Base-by-base conservation (phyloP, 2,113 vertebrate species). In the Actenoides lindsayi region DNA sequence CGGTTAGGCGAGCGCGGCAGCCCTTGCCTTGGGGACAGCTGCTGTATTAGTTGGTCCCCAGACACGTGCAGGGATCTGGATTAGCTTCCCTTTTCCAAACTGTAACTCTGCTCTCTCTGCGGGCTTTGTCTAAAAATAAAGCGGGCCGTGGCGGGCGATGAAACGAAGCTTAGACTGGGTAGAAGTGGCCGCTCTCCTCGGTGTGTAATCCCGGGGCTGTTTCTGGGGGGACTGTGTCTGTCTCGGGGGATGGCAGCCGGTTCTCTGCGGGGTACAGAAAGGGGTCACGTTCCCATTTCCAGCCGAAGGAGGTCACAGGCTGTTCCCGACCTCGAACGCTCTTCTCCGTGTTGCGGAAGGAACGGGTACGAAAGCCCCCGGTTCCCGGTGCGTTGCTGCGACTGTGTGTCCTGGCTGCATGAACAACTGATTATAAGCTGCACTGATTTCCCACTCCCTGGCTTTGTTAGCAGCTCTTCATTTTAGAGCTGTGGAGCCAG, bases 111-210 rank as follows among this genome's bases (percentile, higher is more conserved):
- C 30, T 88, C 93, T 65, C 71, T 92, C 71, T 88, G 50, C 1
- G 37, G 90, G 28, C 31, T 27, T 65, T 51, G 18, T 39, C 88
- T 90, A 62, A 92, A 93, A 86, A 70, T 83, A 83, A 86, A 93
- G 79, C 2, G 2, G 83, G 83, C 56, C 10, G 0, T 35, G 63
- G n/a, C 0, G 0, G 53, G 16, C 1, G 6, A 57, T 50, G 79
- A 13, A 31, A 7, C 9, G 48, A 80, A 30, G 75, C 37, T 20
- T 17, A 42, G 37, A 41, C 59, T 86, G 50, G 16, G 37, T 30
- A 13, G 71, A 44, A 77, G 90, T 30, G n/a, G 33, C 79, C 2
- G 4, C 35, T 73, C 6, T n/a, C 33, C 13, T 33, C 46, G 0
- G 0, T 33, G 5, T 39, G 44, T n/a, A 17, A 33, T 35, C 67